Conservation (phyloP, 2,888 invertebrate species). For the Nephrotoma flavescens region DNA sequence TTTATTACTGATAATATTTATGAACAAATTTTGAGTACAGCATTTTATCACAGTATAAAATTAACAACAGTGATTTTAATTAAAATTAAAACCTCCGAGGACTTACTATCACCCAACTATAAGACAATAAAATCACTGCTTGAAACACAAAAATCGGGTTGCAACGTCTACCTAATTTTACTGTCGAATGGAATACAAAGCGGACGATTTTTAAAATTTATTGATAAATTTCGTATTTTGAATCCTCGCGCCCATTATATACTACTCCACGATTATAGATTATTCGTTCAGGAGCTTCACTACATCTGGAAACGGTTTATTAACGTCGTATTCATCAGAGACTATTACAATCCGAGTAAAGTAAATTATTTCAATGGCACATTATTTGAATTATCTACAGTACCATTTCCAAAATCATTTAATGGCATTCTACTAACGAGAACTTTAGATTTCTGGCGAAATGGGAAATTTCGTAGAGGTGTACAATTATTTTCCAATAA, state of each 20-base stretch:
- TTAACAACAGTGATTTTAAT: slow-evolving; percentile 29
- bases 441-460: slow-evolving; percentile 52
- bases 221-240: slow-evolving; percentile 53
- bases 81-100: slow-evolving; percentile 45
- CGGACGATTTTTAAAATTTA: slow-evolving; percentile 48
- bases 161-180: slow-evolving; percentile 55
- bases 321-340: slow-evolving; percentile 46
- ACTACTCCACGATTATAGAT: slow-evolving; percentile 49
- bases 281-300: slow-evolving; percentile 48
- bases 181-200: slow-evolving; percentile 57
- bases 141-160: slow-evolving; percentile 45
- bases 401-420: slow-evolving; percentile 54
- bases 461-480: slow-evolving; percentile 41
- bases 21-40: background rate
- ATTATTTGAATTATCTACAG: slow-evolving; percentile 50
- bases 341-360: background rate
- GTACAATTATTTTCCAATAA: slow-evolving; percentile 27
- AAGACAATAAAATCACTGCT: slow-evolving; percentile 40
- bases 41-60: background rate
- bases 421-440: slow-evolving; percentile 40
- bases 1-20: slow-evolving; percentile 23
- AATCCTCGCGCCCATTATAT: slow-evolving; percentile 58
- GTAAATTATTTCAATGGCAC: background rate
- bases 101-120: slow-evolving; percentile 45
- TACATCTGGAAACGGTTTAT: slow-evolving; percentile 66